Evolutionary conservation across 2,113 vertebrate genomes (phyloP), one percentile per base, ranked within the genome.

Genomic region (Eudyptes chrysolophus): DNA sequence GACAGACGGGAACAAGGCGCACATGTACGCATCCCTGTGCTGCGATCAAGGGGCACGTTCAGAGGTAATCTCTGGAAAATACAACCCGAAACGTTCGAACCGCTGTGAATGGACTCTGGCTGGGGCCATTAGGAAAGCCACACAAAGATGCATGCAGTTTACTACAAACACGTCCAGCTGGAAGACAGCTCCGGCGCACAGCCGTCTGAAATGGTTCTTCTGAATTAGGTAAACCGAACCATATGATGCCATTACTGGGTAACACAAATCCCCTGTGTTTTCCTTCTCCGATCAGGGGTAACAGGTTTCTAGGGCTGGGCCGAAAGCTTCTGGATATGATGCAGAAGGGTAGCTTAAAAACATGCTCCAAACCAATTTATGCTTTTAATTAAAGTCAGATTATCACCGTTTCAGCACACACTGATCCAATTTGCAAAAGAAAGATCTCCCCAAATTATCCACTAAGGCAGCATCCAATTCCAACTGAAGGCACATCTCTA

Each of bases 331-430:
- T 92, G 82, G 84, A 68, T 62, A 66, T 72, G 90, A 92, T 94
- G 51, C 54, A 80, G 88, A 91, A 82, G 60, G 32, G 76, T 89
- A 88, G 88, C 95, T 96, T 83, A 94, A 94, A 94, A 94, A 65
- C 51, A 16, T 10, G 27, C 78, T 96, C 82, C 93, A 84, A 96
- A 93, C 10, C 86, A 88, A 90, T 85, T 96, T 92, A 92, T 88
- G 75, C 93, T 97, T 97, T 97, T 96, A 96, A 96, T 92, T 98
- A 80, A 94, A 94, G 85, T 97, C 94, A 92, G 87, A 97, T 97
- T 95, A 94, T 94, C 90, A 95, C 92, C 2, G 30, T 97, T 96
- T 97, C 94, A 62, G 86, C 93, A 96, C 85, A 96, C 91, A 94
- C 52, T 10, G 1, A 93, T 95, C 90, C 87, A 95, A 93, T 98